Base-by-base conservation (phyloP, 2,888 invertebrate genomes). In the Zygaena filipendulae region DNA sequence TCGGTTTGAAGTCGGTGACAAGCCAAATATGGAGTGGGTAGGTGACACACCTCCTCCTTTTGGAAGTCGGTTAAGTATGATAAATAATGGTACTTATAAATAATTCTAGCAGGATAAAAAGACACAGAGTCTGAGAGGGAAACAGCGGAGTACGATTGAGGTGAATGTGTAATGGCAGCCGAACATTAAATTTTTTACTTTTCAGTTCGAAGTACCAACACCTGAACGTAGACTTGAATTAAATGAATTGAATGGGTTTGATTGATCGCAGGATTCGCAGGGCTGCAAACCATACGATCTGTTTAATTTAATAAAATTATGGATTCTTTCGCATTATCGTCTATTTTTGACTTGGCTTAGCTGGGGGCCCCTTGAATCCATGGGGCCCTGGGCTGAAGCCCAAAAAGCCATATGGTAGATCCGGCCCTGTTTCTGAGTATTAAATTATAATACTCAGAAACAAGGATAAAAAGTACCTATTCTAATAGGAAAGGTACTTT, bases 371-470 rank as follows among this genome's bases (percentile, higher is more conserved):
- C 5, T 6, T 6, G 4, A 4, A 4, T 6, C 18, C 5, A 8
- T 4, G 18, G n/a, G n/a, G n/a, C 21, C 21, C 21, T 21, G 21
- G 21, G 21, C 21, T 21, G 21, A 21, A 21, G 21, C 21, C 21
- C 21, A 21, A 21, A 21, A 21, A 21, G 21, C 21, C 21, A 21
- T 21, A 21, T 21, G 21, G 21, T 21, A 21, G 21, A 21, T 21
- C 21, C 21, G 21, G 21, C 21, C 21, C 16, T 16, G 16, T 7
- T 6, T 16, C 7, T 16, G 16, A n/a, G n/a, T n/a, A n/a, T n/a
- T n/a, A n/a, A n/a, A n/a, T n/a, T n/a, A n/a, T n/a, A n/a, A n/a
- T n/a, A n/a, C n/a, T n/a, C n/a, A n/a, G n/a, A n/a, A n/a, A n/a
- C n/a, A n/a, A n/a, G n/a, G n/a, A n/a, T n/a, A n/a, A n/a, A n/a